A percentile compares a stretch with the other conserved stretches of the same genome.
These are phyloP conservation scores for Gephyroberyx darwinii DNA, from an alignment of 2,797 vertebrate genomes.

Conservation along the genomic window DNA sequence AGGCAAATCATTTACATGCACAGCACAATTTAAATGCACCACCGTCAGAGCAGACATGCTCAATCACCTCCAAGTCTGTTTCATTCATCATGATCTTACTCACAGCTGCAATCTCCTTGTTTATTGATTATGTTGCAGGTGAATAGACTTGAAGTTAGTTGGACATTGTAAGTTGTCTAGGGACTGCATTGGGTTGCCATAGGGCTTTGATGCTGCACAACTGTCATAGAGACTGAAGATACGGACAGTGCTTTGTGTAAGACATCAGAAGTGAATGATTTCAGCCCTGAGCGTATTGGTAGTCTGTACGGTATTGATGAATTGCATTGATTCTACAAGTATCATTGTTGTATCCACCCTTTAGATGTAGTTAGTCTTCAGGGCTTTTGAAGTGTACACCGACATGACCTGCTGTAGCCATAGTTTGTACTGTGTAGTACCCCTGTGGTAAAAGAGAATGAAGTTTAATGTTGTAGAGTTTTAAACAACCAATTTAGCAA, in stretches of 20 bases:
- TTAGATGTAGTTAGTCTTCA: conserved; percentile 54
- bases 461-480: background rate
- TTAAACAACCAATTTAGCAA: background rate
- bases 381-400: conserved; percentile 49
- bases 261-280: conserved; percentile 60
- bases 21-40: conserved; percentile 71
- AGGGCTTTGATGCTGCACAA: conserved; percentile 39
- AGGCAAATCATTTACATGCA: conserved; percentile 75
- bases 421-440: background rate
- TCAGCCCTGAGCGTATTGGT: conserved; percentile 57
- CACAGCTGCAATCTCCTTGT: conserved; percentile 55
- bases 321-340: conserved; percentile 65
- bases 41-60: conserved; percentile 68
- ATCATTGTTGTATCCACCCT: conserved; percentile 63
- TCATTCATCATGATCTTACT: conserved; percentile 68
- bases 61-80: conserved; percentile 68
- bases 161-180: conserved; percentile 10
- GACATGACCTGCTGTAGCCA: conserved; percentile 36
- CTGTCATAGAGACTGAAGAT: conserved; percentile 30
- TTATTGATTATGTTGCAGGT: conserved; percentile 49
- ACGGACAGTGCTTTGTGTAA: conserved; percentile 38
- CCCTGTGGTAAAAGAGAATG: background rate
- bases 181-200: conserved; percentile 16
- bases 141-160: background rate
- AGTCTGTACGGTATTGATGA: conserved; percentile 54